Percentiles rank a stretch among this genome's conserved stretches.
Conservation (phyloP, 2,113 vertebrate genomes). For the Colistium nudipinnis region DNA sequence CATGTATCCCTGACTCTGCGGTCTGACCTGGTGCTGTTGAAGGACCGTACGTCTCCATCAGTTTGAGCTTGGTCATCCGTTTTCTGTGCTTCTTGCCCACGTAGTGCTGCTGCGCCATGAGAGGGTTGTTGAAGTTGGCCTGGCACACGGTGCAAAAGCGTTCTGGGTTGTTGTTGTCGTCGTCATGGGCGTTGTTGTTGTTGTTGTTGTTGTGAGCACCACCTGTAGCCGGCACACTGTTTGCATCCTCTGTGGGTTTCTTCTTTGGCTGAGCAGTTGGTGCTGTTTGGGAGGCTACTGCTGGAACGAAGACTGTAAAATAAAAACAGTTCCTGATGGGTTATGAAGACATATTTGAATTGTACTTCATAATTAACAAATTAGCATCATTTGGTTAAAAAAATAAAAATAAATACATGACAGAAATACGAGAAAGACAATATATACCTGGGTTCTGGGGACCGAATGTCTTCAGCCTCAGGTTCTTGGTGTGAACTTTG, state of each 20-base stretch:
- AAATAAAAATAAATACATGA: not conserved
- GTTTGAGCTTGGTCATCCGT: conserved; percentile 92
- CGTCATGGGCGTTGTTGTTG: conserved; percentile 67
- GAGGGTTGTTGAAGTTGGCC: conserved; percentile 95
- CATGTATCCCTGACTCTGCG: not conserved
- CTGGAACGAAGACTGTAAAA: not conserved
- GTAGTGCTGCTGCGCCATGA: conserved; percentile 97
- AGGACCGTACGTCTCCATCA: conserved; percentile 94
- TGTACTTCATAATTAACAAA: not conserved
- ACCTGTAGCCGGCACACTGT: not conserved
- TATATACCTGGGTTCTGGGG: conserved; percentile 82
- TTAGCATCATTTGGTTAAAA: not conserved
- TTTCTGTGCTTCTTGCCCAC: conserved; percentile 96
- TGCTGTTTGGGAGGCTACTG: conserved; percentile 45
- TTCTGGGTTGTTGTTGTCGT: conserved; percentile 83
- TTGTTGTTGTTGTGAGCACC: conserved; percentile 54
- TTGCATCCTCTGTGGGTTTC: conserved; percentile 26
- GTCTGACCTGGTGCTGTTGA: conserved; percentile 77
- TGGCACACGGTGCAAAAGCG: conserved; percentile 96
- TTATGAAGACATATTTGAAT: not conserved
- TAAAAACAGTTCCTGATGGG: not conserved
- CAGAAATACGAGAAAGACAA: not conserved
- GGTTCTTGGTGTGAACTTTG: conserved; percentile 95
- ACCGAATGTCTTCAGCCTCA: conserved; percentile 86
- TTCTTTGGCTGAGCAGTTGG: conserved; percentile 47